Percentiles rank a stretch among this genome's conserved stretches.
phyloP scores from a whole-genome alignment of 2,797 vertebrate genomes.

The Pagetopsis macropterus region DNA sequence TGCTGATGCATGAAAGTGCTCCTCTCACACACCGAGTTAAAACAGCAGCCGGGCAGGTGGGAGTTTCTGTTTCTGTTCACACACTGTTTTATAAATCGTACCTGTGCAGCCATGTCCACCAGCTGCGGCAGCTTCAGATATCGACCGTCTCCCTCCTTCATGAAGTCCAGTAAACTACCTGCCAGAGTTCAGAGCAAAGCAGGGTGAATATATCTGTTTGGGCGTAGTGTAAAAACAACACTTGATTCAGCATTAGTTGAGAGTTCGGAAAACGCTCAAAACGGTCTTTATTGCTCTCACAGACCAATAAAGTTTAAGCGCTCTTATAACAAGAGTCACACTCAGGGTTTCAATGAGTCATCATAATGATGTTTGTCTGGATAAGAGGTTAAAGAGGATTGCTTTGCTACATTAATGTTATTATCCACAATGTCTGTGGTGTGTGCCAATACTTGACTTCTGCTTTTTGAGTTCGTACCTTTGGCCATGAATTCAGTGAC shows the following conservation, averaged over 20 bases:
- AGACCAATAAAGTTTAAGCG: neutral
- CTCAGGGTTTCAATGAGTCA: neutral
- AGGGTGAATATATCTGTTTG: constrained; percentile 3
- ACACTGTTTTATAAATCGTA: constrained; percentile 64
- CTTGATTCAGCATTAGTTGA: neutral
- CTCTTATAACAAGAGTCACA: neutral
- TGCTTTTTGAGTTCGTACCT: constrained; percentile 79
- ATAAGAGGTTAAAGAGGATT: neutral
- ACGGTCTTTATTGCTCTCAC: neutral
- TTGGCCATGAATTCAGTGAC: constrained; percentile 98
- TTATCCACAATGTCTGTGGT: neutral
- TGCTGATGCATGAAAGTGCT: constrained; percentile 7
- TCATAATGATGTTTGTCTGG: neutral
- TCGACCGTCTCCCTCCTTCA: constrained; percentile 96
- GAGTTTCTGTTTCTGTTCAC: constrained; percentile 1
- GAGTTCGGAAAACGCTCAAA: neutral
- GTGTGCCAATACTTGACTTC: neutral
- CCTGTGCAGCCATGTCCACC: constrained; percentile 99
- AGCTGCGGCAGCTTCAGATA: constrained; percentile 96
- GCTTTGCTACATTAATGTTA: neutral
- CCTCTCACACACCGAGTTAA: neutral
- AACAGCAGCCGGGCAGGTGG: constrained; percentile 30
- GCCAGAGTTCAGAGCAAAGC: constrained; percentile 28
- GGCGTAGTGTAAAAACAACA: neutral
- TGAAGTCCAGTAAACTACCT: constrained; percentile 97